These are phyloP conservation scores for Lapara coniferarum DNA, from an alignment of 2,888 invertebrate genomes.

Conservation along the genomic window DNA sequence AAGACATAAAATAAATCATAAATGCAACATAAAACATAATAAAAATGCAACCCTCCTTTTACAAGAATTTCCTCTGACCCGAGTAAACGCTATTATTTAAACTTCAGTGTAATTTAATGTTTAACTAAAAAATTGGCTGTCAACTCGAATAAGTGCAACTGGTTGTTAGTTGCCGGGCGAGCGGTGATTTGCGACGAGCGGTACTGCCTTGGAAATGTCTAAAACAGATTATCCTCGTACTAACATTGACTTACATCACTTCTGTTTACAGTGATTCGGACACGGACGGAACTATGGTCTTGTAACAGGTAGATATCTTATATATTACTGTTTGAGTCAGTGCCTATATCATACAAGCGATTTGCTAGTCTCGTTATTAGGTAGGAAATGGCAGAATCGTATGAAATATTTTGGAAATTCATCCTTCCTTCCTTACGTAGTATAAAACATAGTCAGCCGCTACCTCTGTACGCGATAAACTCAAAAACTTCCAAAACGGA, in stretches of 20 bases:
- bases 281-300: not conserved
- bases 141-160: conserved; percentile 18
- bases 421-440: not conserved
- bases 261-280: not conserved
- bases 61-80: too few species aligned
- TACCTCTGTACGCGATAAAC: too few species aligned
- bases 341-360: too few species aligned
- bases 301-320: not conserved
- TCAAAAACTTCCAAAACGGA: too few species aligned
- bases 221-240: conserved; percentile 29
- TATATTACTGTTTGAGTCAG: not conserved
- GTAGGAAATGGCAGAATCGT: too few species aligned
- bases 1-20: too few species aligned
- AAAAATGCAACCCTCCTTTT: too few species aligned
- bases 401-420: not conserved
- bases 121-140: conserved; percentile 13
- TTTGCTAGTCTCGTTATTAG: too few species aligned
- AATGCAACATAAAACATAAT: too few species aligned
- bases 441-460: too few species aligned
- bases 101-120: conserved; percentile 9
- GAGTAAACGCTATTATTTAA: not conserved
- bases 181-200: not conserved
- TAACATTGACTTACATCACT: not conserved
- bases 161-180: conserved; percentile 30
- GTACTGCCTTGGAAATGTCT: conserved; percentile 26